Evolutionary conservation across 2,888 invertebrate species (phyloP).

Genomic region (Rotaria sp.): DNA sequence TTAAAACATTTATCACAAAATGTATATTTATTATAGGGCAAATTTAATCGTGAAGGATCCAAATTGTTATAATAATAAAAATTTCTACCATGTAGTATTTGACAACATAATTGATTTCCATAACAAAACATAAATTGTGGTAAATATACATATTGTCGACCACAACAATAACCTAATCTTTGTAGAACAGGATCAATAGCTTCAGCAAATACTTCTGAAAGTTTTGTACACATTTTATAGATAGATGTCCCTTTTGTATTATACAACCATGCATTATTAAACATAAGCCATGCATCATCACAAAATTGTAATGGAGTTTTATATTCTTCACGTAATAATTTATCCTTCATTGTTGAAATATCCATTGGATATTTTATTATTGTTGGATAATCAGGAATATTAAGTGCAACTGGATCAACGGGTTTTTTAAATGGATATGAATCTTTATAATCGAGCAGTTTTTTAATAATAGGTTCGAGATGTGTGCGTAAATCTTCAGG

Average conservation of each 20-base stretch:
- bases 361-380: constrained; percentile 95
- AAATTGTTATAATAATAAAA: constrained; percentile 66
- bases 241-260: constrained; percentile 95
- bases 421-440: constrained; percentile 90
- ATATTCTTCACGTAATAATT: constrained; percentile 84
- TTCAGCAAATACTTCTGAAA: constrained; percentile 92
- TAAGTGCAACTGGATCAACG: constrained; percentile 74
- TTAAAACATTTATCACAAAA: constrained; percentile 99
- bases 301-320: constrained; percentile 97
- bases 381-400: constrained; percentile 75
- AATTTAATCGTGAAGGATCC: constrained; percentile 33
- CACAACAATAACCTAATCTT: constrained; percentile 93
- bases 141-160: constrained; percentile 92
- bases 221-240: constrained; percentile 90
- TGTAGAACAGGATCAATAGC: constrained; percentile 99
- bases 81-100: constrained; percentile 92
- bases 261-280: constrained; percentile 98
- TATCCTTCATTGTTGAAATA: constrained; percentile 82
- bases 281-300: constrained; percentile 99
- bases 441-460: constrained; percentile 59
- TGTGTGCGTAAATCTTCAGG: not conserved
- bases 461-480: constrained; percentile 8
- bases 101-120: constrained; percentile 85
- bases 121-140: constrained; percentile 97
- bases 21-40: constrained; percentile 70